Evolutionary conservation across 2,888 invertebrate genomes (phyloP).

Genomic region (Latrodectus hesperus): DNA sequence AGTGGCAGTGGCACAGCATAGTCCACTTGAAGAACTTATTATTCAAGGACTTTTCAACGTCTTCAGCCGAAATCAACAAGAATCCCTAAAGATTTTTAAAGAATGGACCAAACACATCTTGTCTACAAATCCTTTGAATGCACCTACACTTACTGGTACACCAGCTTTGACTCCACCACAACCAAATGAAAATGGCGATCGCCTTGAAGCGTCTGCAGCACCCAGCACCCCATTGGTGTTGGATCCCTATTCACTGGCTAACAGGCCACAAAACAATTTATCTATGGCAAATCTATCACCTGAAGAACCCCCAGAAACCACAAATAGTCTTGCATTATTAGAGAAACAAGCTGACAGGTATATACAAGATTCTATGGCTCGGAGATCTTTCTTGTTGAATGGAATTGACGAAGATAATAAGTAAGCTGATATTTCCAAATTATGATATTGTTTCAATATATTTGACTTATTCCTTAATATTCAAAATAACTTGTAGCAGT

Average conservation of each 20-base stretch:
- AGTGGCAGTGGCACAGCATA: conserved; percentile 96
- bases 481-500: too few relatives aligned
- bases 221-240: not conserved
- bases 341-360: conserved; percentile 91
- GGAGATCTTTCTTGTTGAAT: conserved; percentile 83
- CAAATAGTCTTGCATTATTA: conserved; percentile 92
- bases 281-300: conserved; percentile 39
- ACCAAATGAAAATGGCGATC: not conserved
- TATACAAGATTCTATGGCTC: conserved; percentile 93
- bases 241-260: conserved; percentile 29
- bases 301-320: conserved; percentile 76
- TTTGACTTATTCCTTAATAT: too few relatives aligned
- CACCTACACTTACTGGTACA: conserved; percentile 29
- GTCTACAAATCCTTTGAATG: not conserved
- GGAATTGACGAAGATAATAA: conserved; percentile 55
- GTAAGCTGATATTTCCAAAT: not conserved
- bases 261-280: conserved; percentile 26
- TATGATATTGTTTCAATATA: too few relatives aligned
- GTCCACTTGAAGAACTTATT: conserved; percentile 78
- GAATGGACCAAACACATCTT: conserved; percentile 80
- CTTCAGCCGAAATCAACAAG: conserved; percentile 94
- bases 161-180: conserved; percentile 53
- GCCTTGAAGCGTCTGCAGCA: conserved; percentile 3
- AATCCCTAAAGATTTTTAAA: conserved; percentile 95
- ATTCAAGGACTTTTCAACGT: conserved; percentile 84